Base-by-base conservation (phyloP, 2,113 vertebrate genomes). In the Oxygymnocypris stewartii region DNA sequence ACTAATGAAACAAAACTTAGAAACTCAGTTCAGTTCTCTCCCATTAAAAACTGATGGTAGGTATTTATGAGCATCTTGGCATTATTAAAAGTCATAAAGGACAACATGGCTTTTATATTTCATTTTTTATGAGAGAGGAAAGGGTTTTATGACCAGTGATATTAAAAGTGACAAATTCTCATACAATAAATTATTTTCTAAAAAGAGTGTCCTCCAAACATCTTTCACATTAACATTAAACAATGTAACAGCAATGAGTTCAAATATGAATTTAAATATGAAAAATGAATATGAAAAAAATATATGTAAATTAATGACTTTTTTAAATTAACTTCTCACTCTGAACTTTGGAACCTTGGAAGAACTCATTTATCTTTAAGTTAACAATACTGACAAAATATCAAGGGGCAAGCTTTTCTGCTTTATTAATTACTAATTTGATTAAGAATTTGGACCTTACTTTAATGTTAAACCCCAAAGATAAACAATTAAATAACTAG, bases 81-180 rank as follows among this genome's bases (percentile, higher is more conserved):
- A 73, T 73, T 73, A 73, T 40, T 42, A 42, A 73, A 71, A 42
- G 69, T 73, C 35, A 23, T 23, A 42, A 73, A 73, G 69, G 35
- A 73, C 69, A 73, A 40, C 18, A 23, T 73, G 69, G 18, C 69
- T 73, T 73, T 40, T 37, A 20, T 71, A 10, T 71, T 18, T 10
- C 3, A 71, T 71, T 37, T 73, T 71, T 73, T 73, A 71, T 40
- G 18, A 73, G 35, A 23, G 69, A 23, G 10, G 9, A 23, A 73
- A 40, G 35, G 69, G 20, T 59, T 40, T 73, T 40, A 73, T 73
- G 35, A 71, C 9, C 69, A 40, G 25, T 2, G 63, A 31, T 6
- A 31, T 16, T 67, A 14, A 31, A 31, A 71, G 69, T 73, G 69
- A 40, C 35, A 73, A 11, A 73, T 40, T 40, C 14, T 40, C 35